These are phyloP conservation scores for Fulmarus glacialis DNA, from an alignment of 2,113 vertebrate species.

Conservation along the genomic window DNA sequence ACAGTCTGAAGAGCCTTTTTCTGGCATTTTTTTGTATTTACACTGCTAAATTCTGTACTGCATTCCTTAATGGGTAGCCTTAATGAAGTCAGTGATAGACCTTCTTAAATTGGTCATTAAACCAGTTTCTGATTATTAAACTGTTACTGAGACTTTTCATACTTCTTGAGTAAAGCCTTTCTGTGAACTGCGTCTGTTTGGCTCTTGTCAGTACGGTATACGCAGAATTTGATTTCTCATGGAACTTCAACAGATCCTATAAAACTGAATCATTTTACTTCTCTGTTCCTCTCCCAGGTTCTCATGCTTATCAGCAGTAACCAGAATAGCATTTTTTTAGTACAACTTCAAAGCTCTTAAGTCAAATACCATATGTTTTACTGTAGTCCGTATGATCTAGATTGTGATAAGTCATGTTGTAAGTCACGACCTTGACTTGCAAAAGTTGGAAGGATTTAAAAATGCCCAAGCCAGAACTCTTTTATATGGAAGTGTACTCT, in stretches of 20 bases:
- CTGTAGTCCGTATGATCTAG: not conserved
- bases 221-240: not conserved
- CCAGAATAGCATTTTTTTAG: not conserved
- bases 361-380: not conserved
- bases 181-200: not conserved
- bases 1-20: not conserved
- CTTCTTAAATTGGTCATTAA: not conserved
- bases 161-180: not conserved
- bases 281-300: not conserved
- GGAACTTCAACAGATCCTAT: not conserved
- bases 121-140: not conserved
- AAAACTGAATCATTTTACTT: not conserved
- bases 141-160: not conserved
- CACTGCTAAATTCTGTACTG: not conserved
- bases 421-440: not conserved
- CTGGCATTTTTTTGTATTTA: not conserved
- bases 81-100: slow-evolving; percentile 3
- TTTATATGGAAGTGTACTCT: not conserved
- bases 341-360: not conserved
- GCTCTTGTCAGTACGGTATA: accelerated
- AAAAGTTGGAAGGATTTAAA: not conserved
- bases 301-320: not conserved
- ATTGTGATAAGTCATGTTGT: not conserved
- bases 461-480: not conserved
- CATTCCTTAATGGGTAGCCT: not conserved